These are phyloP conservation scores for Cassiopea xamachana DNA, from an alignment of 30 jellyfish, hydroid and myxozoan genomes.

Conservation along the genomic window DNA sequence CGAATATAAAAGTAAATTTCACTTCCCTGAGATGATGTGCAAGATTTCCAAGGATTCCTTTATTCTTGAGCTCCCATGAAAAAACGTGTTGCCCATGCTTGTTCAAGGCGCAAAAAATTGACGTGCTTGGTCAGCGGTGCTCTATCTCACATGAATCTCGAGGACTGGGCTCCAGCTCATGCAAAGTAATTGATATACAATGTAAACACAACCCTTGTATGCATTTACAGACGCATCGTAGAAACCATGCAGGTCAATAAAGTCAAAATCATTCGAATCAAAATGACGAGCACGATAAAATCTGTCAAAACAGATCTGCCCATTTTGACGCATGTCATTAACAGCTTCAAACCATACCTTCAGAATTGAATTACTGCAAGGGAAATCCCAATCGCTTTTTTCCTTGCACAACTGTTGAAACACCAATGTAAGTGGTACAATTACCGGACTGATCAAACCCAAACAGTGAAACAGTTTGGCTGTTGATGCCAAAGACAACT, in stretches of 20 bases:
- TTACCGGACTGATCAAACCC: background rate
- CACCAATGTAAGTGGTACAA: background rate
- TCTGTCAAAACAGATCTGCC: background rate
- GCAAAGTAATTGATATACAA: background rate
- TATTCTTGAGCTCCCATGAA: no score
- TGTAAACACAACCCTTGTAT: background rate
- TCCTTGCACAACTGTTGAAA: background rate
- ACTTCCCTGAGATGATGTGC: no score
- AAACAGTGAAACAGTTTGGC: background rate
- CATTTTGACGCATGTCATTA: background rate
- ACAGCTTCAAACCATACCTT: background rate
- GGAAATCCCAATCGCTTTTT: background rate
- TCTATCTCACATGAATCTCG: no score
- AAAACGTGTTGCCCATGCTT: no score
- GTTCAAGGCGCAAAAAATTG: no score
- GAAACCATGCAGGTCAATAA: constrained; percentile 3
- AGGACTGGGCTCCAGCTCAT: no score
- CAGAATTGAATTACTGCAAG: background rate
- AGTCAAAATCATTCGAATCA: background rate
- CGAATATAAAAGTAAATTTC: no score
- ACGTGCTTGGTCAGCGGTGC: no score
- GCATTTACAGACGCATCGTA: constrained; percentile 6
- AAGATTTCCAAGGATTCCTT: no score
- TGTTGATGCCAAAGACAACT: constrained; percentile 1
- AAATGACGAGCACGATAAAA: background rate